These are phyloP conservation scores for Pollicipes pollicipes DNA, from an alignment of 1,140 invertebrate species.

Conservation along the genomic window DNA sequence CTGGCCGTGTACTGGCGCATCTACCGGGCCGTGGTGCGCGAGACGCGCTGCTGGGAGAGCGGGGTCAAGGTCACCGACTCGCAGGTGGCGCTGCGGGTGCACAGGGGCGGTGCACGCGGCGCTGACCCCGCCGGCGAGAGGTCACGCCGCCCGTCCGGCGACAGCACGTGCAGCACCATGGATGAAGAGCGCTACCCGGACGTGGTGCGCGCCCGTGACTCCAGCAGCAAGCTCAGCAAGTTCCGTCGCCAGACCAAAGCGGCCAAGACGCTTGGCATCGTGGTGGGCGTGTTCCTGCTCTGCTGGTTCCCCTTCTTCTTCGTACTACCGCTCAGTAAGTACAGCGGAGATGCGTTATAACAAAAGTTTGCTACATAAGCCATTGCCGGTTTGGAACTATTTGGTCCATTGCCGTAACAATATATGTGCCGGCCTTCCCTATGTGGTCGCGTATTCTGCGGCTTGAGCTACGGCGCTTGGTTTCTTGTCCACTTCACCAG, in stretches of 20 bases:
- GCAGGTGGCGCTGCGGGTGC: constrained; percentile 37
- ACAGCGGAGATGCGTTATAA: constrained; percentile 3
- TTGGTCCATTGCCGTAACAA: too few species aligned
- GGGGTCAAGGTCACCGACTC: constrained; percentile 31
- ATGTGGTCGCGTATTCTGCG: too few species aligned
- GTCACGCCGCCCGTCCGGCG: too few species aligned
- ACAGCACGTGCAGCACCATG: too few species aligned
- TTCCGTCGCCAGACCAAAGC: constrained; percentile 92
- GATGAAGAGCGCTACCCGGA: too few species aligned
- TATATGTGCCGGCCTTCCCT: too few species aligned
- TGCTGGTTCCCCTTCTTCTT: constrained; percentile 96
- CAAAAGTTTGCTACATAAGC: too few species aligned
- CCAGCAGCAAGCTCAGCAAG: constrained; percentile 29
- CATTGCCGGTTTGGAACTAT: too few species aligned
- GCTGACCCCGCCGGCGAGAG: too few species aligned
- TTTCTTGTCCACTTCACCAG: too few species aligned
- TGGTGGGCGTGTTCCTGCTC: constrained; percentile 47
- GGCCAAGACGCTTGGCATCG: constrained; percentile 65
- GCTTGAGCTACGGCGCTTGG: too few species aligned
- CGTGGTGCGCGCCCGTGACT: too few species aligned
- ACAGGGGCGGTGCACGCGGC: constrained; percentile 29
- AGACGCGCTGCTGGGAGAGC: constrained; percentile 33
- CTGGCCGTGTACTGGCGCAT: constrained; percentile 49
- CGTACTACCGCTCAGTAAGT: constrained; percentile 46
- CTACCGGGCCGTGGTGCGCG: constrained; percentile 41